A percentile compares a stretch with the other conserved stretches of the same genome.
Conservation (phyloP, 1,140 invertebrate species). For the Aphelinus atriplicis region DNA sequence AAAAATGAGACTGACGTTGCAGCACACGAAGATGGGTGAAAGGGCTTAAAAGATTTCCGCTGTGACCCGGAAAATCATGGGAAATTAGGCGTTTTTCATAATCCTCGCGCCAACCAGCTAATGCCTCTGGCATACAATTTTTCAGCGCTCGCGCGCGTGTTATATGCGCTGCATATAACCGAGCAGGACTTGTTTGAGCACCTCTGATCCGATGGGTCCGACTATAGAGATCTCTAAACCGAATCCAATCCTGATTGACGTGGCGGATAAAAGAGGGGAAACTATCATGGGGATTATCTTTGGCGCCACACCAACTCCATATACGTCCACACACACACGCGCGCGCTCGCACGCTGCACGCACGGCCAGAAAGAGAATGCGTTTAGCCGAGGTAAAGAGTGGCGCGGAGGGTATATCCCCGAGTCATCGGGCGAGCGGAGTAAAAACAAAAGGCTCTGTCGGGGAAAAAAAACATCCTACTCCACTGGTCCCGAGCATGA, state of each 20-base stretch:
- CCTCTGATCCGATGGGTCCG: slow-evolving; percentile 52
- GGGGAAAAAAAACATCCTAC: slow-evolving; percentile 40
- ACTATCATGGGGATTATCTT: slow-evolving; percentile 62
- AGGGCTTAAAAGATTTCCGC: slow-evolving; percentile 17
- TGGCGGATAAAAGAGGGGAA: slow-evolving; percentile 55
- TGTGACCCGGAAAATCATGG: slow-evolving; percentile 6
- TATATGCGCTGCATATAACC: no score
- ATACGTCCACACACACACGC: slow-evolving; percentile 41
- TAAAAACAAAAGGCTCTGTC: slow-evolving; percentile 48
- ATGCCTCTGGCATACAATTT: no score
- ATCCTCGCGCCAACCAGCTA: no score
- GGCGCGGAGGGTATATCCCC: slow-evolving; percentile 10
- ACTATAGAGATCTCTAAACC: slow-evolving; percentile 58
- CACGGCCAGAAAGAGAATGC: slow-evolving; percentile 12
- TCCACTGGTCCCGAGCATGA: background rate
- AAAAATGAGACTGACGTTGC: no score
- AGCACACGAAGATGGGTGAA: background rate
- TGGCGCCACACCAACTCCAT: slow-evolving; percentile 61
- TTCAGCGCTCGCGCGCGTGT: no score
- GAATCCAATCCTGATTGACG: slow-evolving; percentile 63
- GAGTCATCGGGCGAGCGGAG: slow-evolving; percentile 18
- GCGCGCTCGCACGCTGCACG: background rate
- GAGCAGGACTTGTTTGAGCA: slow-evolving; percentile 50
- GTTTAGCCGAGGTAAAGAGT: background rate
- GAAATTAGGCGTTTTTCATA: slow-evolving; percentile 12